phyloP scores from a whole-genome alignment of 2,113 vertebrate genomes.

The Mirza zaza region DNA sequence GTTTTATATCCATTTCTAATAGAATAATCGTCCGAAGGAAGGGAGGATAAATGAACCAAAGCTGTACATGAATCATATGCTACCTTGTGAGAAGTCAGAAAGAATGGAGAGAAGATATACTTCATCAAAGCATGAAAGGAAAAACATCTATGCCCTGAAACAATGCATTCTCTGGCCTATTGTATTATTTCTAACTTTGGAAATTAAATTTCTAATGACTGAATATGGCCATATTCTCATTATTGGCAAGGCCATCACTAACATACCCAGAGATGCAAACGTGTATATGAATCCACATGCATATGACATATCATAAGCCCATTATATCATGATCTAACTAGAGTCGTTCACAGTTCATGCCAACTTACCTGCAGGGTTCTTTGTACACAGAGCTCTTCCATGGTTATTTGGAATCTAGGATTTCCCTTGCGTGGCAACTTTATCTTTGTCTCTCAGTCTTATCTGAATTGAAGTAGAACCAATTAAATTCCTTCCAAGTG shows the following conservation, averaged over 20 bases:
- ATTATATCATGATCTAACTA: neutral
- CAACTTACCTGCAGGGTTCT: rapidly evolving
- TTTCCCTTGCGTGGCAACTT: neutral
- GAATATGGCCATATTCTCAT: neutral
- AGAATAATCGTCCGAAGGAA: neutral
- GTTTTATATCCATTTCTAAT: neutral
- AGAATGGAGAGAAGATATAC: neutral
- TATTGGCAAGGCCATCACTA: neutral
- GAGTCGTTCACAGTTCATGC: rapidly evolving
- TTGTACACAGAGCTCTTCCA: neutral
- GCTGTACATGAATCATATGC: neutral
- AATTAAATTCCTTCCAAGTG: slow-evolving; percentile 72
- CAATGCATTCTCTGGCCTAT: neutral
- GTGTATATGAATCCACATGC: neutral
- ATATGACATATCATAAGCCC: rapidly evolving
- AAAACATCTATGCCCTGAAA: neutral
- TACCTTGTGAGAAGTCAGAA: neutral
- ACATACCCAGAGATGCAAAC: neutral
- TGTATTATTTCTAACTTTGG: neutral
- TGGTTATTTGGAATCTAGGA: neutral
- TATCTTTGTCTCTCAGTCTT: slow-evolving; percentile 30
- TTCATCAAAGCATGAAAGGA: neutral
- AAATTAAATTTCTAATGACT: neutral
- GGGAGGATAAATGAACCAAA: rapidly evolving
- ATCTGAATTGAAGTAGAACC: slow-evolving; percentile 61